phyloP scores from a whole-genome alignment of 2,888 invertebrate species.

The Linnaemya vulpina region DNA sequence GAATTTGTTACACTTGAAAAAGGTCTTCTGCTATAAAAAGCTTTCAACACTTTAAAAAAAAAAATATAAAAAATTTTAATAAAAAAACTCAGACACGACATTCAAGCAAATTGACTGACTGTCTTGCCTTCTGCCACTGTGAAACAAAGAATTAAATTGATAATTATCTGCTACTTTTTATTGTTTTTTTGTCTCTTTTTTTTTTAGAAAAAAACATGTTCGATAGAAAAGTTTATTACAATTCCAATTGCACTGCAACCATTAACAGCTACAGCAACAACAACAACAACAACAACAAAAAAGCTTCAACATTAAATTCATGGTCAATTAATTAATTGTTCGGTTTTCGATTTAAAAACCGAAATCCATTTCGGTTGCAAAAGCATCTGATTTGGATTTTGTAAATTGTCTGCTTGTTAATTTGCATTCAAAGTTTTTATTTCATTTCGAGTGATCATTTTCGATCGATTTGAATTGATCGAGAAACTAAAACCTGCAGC shows the following conservation, averaged over 20 bases:
- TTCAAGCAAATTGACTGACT: neutral
- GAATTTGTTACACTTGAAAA: conserved; percentile 32
- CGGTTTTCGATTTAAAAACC: conserved; percentile 14
- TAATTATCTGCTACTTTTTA: conserved; percentile 8
- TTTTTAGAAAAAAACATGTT: conserved; percentile 28
- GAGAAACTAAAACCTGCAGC: conserved; percentile 2
- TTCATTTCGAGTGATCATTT: conserved; percentile 13
- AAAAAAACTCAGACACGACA: neutral
- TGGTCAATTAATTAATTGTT: conserved; percentile 52
- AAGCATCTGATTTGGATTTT: conserved; percentile 5
- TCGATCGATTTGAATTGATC: conserved; percentile 22
- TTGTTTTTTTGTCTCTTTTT: neutral
- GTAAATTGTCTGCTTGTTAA: neutral
- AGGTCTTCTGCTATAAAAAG: conserved; percentile 50
- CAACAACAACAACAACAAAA: neutral
- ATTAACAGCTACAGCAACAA: neutral
- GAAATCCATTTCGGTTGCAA: neutral
- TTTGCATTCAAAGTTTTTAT: conserved; percentile 41
- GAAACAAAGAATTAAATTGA: conserved; percentile 54
- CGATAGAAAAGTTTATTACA: conserved; percentile 24
- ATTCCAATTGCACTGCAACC: conserved; percentile 37
- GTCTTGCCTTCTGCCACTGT: conserved; percentile 33
- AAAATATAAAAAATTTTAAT: neutral
- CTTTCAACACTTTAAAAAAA: conserved; percentile 16
- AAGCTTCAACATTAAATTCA: conserved; percentile 57